These are phyloP conservation scores for Myopa testacea DNA, from an alignment of 2,888 invertebrate genomes.

Conservation along the genomic window DNA sequence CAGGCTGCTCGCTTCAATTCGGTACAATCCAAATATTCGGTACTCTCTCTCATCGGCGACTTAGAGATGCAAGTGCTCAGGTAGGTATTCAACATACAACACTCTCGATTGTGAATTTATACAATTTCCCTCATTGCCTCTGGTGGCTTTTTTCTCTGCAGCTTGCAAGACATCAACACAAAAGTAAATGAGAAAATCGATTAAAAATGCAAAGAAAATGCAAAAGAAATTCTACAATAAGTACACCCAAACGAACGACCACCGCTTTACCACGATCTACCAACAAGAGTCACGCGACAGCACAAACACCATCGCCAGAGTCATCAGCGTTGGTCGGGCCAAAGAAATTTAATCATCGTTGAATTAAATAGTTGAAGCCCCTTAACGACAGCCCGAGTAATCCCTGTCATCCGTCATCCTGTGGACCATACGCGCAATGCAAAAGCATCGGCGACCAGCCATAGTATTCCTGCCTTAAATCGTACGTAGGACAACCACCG, in stretches of 20 bases:
- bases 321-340: too few relatives aligned
- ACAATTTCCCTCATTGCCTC: not conserved
- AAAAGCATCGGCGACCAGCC: slow-evolving; percentile 76
- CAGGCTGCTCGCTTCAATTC: slow-evolving; percentile 83
- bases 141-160: slow-evolving; percentile 43
- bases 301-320: slow-evolving; percentile 61
- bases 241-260: slow-evolving; percentile 66
- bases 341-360: not conserved
- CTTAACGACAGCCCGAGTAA: slow-evolving; percentile 69
- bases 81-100: slow-evolving; percentile 51
- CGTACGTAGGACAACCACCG: slow-evolving; percentile 78
- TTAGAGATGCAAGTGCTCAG: slow-evolving; percentile 75
- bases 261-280: slow-evolving; percentile 52
- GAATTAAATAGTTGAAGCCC: slow-evolving; percentile 68
- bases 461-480: slow-evolving; percentile 79
- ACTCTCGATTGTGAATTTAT: not conserved
- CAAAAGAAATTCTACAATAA: slow-evolving; percentile 63
- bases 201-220: slow-evolving; percentile 63
- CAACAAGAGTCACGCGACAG: slow-evolving; percentile 46
- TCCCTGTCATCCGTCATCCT: slow-evolving; percentile 83
- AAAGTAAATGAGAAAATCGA: slow-evolving; percentile 73
- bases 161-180: slow-evolving; percentile 69
- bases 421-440: slow-evolving; percentile 83
- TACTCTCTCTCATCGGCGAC: slow-evolving; percentile 79
- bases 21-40: slow-evolving; percentile 82